phyloP scores from a whole-genome alignment of 2,888 invertebrate genomes.

The Hedychridium roseum region DNA sequence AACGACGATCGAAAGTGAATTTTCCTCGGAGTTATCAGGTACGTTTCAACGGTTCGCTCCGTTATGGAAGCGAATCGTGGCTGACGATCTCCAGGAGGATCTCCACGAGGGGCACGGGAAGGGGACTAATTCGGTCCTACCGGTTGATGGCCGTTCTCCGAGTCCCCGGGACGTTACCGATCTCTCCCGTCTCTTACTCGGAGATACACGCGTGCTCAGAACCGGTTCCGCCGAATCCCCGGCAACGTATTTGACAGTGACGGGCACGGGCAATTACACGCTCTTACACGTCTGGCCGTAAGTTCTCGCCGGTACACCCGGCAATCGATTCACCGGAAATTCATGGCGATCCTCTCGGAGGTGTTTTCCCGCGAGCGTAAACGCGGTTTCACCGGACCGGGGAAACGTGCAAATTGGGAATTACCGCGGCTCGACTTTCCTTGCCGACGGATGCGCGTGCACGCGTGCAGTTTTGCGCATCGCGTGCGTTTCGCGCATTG shows the following conservation, averaged over 20 bases:
- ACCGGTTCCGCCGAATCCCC: conserved; percentile 33
- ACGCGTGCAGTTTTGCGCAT: too few species aligned
- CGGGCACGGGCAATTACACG: conserved; percentile 4
- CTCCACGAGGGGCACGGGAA: not conserved
- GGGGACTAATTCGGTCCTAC: conserved; percentile 14
- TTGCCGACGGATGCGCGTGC: too few species aligned
- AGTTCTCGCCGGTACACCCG: too few species aligned
- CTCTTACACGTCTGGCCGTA: too few species aligned
- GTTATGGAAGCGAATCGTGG: conserved; percentile 8
- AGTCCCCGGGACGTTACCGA: conserved; percentile 1
- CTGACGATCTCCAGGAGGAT: too few species aligned
- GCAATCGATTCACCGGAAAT: too few species aligned
- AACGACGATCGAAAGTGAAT: too few species aligned
- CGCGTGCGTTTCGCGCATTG: conserved; percentile 36
- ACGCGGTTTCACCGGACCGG: too few species aligned
- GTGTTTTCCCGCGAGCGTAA: too few species aligned
- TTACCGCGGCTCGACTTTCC: too few species aligned
- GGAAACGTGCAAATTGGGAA: too few species aligned
- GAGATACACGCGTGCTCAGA: conserved; percentile 15
- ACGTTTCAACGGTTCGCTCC: conserved; percentile 8
- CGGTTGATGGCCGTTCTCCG: conserved; percentile 1
- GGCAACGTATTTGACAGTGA: conserved; percentile 20
- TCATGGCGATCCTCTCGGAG: not conserved
- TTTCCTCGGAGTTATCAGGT: not conserved
- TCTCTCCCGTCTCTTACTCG: too few species aligned